A percentile compares a stretch with the other conserved stretches of the same genome.
Conservation (phyloP, 2,888 invertebrate genomes). For the Salticus scenicus region DNA sequence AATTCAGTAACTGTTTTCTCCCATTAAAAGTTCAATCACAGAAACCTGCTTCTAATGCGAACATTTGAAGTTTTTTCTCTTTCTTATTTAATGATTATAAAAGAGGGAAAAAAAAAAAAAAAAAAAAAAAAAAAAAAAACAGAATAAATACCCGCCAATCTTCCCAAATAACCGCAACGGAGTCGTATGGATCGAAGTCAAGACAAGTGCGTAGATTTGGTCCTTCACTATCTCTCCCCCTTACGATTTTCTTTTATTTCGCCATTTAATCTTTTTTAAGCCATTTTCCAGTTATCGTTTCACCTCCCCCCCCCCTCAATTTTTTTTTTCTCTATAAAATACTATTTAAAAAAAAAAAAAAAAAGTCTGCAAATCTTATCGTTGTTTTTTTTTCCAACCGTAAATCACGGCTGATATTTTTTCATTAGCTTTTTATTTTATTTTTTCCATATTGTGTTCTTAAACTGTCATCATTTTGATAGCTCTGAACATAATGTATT, state of each 20-base stretch:
- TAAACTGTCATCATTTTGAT: conserved; percentile 67
- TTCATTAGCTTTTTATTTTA: no score
- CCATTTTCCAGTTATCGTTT: conserved; percentile 62
- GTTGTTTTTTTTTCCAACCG: conserved; percentile 26
- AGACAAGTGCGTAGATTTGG: neutral
- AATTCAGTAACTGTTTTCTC: neutral
- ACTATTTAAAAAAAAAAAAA: conserved; percentile 29
- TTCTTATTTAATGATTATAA: conserved; percentile 10
- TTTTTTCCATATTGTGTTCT: conserved; percentile 37
- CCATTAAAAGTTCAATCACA: conserved; percentile 9
- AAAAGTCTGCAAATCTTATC: conserved; percentile 52
- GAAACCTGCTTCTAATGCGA: neutral
- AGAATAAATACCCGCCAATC: conserved; percentile 1
- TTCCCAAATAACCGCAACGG: conserved; percentile 32
- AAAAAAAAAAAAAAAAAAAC: neutral
- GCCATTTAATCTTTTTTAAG: conserved; percentile 62
- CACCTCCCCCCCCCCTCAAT: no score
- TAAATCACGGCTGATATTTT: conserved; percentile 34
- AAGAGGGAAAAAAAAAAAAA: neutral
- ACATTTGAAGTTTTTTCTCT: neutral
- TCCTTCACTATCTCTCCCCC: neutral
- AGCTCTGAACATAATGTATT: conserved; percentile 64
- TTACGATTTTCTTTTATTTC: conserved; percentile 24
- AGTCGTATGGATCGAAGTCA: conserved; percentile 36
- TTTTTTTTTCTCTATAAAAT: conserved; percentile 5